Evolutionary conservation across 2,888 invertebrate genomes (phyloP).

Genomic region (Eumerus sabulonum): DNA sequence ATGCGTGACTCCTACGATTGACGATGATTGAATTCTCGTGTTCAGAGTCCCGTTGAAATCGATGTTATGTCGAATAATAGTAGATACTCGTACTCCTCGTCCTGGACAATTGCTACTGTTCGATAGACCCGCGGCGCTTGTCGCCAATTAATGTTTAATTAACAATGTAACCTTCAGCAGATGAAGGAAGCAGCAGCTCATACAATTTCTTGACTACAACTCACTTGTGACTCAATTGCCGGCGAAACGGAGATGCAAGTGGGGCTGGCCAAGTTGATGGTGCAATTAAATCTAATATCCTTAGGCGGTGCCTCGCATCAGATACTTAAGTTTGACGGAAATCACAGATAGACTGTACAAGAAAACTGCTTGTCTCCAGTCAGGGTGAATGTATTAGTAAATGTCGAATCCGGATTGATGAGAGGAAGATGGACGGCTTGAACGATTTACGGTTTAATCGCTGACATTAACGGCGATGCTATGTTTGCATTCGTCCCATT

Average conservation of each 20-base stretch:
- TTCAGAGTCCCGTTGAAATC: constrained; percentile 46
- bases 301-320: constrained; percentile 14
- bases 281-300: constrained; percentile 48
- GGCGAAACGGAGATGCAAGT: too few relatives aligned
- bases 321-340: too few relatives aligned
- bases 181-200: constrained; percentile 1
- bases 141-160: constrained; percentile 64
- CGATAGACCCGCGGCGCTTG: constrained; percentile 27
- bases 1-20: constrained; percentile 54
- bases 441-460: constrained; percentile 55
- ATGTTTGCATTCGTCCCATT: constrained; percentile 9
- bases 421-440: constrained; percentile 46
- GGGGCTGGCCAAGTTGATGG: neutral
- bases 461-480: constrained; percentile 46
- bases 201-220: too few relatives aligned
- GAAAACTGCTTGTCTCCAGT: too few relatives aligned
- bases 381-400: constrained; percentile 11
- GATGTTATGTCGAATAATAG: too few relatives aligned
- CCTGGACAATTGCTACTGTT: constrained; percentile 1
- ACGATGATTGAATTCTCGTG: neutral
- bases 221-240: too few relatives aligned
- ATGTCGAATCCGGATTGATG: constrained; percentile 17
- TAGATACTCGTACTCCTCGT: constrained; percentile 4
- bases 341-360: too few relatives aligned
- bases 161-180: constrained; percentile 56